A percentile compares a stretch with the other conserved stretches of the same genome.
phyloP scores from a whole-genome alignment of 2,113 vertebrate genomes.

The Onychostoma macrolepis region DNA sequence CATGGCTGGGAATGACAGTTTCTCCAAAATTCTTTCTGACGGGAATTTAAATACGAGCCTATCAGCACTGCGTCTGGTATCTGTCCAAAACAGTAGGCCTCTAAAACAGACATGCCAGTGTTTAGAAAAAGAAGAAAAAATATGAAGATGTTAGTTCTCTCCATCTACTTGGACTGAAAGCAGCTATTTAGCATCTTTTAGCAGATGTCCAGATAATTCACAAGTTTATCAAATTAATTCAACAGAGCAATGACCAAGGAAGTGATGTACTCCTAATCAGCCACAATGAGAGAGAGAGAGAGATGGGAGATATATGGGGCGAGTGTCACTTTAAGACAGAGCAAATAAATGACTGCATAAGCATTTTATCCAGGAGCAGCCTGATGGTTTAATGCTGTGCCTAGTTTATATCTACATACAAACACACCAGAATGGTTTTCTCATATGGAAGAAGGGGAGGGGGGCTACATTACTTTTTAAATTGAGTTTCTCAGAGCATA shows the following conservation, averaged over 20 bases:
- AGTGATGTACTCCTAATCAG: constrained; percentile 38
- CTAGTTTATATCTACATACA: constrained; percentile 74
- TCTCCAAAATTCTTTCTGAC: constrained; percentile 66
- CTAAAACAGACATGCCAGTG: constrained; percentile 76
- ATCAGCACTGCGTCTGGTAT: constrained; percentile 69
- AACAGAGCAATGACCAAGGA: constrained; percentile 43
- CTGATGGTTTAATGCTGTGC: constrained; percentile 66
- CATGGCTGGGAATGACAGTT: constrained; percentile 44
- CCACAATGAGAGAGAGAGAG: constrained; percentile 16
- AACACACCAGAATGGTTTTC: constrained; percentile 71
- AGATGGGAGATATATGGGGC: neutral
- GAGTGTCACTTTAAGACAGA: constrained; percentile 7
- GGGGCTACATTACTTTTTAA: constrained; percentile 70
- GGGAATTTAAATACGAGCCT: constrained; percentile 71
- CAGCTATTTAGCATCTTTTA: constrained; percentile 47
- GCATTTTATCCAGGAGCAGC: constrained; percentile 58
- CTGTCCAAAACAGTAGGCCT: constrained; percentile 72
- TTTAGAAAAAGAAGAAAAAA: constrained; percentile 66
- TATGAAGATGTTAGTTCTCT: constrained; percentile 76
- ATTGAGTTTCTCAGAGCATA: constrained; percentile 75
- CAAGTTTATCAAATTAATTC: constrained; percentile 39
- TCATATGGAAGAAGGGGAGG: constrained; percentile 55
- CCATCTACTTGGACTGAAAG: constrained; percentile 44
- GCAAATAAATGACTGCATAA: constrained; percentile 49
- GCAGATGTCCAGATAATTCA: constrained; percentile 42